Percentiles rank a stretch among this genome's conserved stretches.
These are phyloP conservation scores for Troides helena DNA, from an alignment of 2,888 invertebrate species.

Conservation along the genomic window DNA sequence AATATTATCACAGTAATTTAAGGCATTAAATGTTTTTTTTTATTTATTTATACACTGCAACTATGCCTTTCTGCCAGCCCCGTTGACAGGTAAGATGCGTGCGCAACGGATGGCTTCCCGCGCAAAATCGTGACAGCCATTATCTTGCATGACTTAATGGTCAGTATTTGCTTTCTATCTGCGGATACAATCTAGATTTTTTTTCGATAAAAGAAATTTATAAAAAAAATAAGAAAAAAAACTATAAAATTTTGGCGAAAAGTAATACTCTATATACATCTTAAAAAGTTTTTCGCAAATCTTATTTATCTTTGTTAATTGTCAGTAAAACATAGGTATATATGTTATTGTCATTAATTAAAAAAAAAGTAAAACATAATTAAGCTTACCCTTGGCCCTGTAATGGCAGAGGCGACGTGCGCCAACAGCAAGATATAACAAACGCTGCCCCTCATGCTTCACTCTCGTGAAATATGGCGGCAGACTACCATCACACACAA, in stretches of 20 bases:
- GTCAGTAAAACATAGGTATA: too few species aligned
- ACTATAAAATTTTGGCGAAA: neutral
- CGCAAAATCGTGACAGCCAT: constrained; percentile 2
- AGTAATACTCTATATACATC: too few species aligned
- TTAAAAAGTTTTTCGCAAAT: too few species aligned
- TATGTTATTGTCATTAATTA: neutral
- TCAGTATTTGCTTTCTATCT: constrained; percentile 28
- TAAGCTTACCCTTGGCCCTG: constrained; percentile 70
- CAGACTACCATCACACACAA: constrained; percentile 75
- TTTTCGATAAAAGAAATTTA: neutral
- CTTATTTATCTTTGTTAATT: too few species aligned
- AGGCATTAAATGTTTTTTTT: too few species aligned
- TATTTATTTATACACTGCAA: neutral
- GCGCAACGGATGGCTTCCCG: constrained; percentile 26
- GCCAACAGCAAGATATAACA: constrained; percentile 69
- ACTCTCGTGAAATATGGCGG: constrained; percentile 66
- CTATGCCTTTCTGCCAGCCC: neutral
- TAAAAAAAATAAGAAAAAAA: neutral
- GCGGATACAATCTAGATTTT: constrained; percentile 15
- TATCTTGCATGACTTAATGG: constrained; percentile 28
- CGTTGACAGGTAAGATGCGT: constrained; percentile 8
- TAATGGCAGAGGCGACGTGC: constrained; percentile 74
- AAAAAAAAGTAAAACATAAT: neutral
- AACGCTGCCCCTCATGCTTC: constrained; percentile 72
- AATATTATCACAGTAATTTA: too few species aligned